Conservation (phyloP, 2,797 vertebrate species). For the Dicrostonyx torquatus region DNA sequence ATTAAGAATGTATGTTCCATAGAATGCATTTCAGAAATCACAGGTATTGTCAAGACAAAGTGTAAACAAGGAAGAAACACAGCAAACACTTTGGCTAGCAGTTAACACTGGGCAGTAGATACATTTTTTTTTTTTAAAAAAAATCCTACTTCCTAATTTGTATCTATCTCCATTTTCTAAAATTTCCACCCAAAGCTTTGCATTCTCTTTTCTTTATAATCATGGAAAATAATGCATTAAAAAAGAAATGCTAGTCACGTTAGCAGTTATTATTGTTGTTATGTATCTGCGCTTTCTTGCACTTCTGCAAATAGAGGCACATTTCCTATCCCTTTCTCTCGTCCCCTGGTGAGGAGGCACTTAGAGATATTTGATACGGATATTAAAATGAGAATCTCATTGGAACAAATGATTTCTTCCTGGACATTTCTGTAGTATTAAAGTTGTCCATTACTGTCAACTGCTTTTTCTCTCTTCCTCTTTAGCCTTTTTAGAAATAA, state of each 20-base stretch:
- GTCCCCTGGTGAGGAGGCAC: conserved; percentile 67
- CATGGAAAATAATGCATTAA: conserved; percentile 13
- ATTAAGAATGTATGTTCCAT: not conserved
- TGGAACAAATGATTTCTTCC: conserved; percentile 75
- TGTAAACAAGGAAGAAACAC: not conserved
- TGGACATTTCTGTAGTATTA: conserved; percentile 72
- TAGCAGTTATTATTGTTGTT: conserved; percentile 45
- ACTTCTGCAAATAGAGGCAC: conserved; percentile 46
- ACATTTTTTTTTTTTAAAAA: not conserved
- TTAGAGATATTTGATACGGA: conserved; percentile 65
- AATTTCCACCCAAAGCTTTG: conserved; percentile 20
- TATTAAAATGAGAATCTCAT: conserved; percentile 77
- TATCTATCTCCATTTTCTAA: conserved; percentile 44
- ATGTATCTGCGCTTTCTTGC: not conserved
- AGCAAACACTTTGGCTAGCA: not conserved
- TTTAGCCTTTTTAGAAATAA: conserved; percentile 66
- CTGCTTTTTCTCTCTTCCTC: not conserved
- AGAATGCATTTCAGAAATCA: conserved; percentile 1
- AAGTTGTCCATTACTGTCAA: conserved; percentile 78
- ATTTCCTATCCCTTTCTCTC: conserved; percentile 38
- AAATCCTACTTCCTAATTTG: conserved; percentile 17
- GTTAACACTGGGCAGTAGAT: not conserved
- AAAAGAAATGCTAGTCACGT: conserved; percentile 53
- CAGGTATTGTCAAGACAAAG: not conserved
- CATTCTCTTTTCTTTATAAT: not conserved